These are phyloP conservation scores for Philereme transversata DNA, from an alignment of 2,888 invertebrate species.

Conservation along the genomic window DNA sequence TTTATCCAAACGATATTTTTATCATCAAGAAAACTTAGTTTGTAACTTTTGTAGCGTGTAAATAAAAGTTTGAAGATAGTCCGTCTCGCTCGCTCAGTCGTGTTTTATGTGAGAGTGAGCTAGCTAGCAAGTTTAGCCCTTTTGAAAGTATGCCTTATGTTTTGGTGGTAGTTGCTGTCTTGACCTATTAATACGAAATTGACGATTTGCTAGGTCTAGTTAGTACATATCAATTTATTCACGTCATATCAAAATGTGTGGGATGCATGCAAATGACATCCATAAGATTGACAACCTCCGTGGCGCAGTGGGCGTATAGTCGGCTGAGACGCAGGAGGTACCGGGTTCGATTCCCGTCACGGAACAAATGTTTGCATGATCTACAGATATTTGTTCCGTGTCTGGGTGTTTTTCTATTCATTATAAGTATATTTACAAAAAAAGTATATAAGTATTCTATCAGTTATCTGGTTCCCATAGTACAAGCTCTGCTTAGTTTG, in stretches of 20 bases:
- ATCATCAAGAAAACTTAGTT: conserved; percentile 38
- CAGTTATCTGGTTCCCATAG: no score
- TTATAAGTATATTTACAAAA: no score
- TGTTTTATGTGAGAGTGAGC: conserved; percentile 52
- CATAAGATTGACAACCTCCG: no score
- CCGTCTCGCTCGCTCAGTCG: conserved; percentile 54
- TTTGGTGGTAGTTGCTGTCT: conserved; percentile 54
- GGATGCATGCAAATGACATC: neutral
- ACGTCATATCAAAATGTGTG: neutral
- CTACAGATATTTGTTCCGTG: no score
- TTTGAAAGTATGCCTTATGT: conserved; percentile 75
- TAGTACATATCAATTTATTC: no score
- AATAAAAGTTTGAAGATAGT: conserved; percentile 70
- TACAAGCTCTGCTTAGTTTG: no score
- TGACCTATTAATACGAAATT: conserved; percentile 76
- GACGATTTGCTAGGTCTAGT: conserved; percentile 50
- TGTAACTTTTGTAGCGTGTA: conserved; percentile 55
- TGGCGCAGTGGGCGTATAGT: no score
- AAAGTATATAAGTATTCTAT: no score
- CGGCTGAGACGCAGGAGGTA: no score
- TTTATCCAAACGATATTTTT: conserved; percentile 24
- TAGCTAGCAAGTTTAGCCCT: conserved; percentile 63
- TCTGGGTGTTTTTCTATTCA: no score
- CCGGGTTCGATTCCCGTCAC: no score
- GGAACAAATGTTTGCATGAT: no score